A percentile compares a stretch with the other conserved stretches of the same genome.
These are phyloP conservation scores for Stenopsyche tienmushanensis DNA, from an alignment of 1,140 invertebrate genomes.

Conservation along the genomic window DNA sequence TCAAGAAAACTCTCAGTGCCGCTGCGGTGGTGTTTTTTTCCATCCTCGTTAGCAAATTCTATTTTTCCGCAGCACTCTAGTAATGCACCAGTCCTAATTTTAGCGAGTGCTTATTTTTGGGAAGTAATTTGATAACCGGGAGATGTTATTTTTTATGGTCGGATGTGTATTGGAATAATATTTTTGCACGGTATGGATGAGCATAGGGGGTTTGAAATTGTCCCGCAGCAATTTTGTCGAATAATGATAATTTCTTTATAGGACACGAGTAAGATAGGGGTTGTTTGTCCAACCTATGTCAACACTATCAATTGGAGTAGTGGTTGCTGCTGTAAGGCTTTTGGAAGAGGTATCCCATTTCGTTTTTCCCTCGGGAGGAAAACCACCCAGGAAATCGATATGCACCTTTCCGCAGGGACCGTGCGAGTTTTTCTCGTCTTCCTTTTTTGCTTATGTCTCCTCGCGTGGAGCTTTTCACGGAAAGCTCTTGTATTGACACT, in stretches of 20 bases:
- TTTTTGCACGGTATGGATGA: too few relatives aligned
- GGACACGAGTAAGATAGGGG: too few relatives aligned
- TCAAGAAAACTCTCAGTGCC: background rate
- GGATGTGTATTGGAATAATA: too few relatives aligned
- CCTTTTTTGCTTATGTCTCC: background rate
- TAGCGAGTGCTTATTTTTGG: too few relatives aligned
- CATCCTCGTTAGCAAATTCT: too few relatives aligned
- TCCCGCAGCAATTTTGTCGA: too few relatives aligned
- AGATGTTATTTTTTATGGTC: too few relatives aligned
- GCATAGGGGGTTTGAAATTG: too few relatives aligned
- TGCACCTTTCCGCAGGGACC: background rate
- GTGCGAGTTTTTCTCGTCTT: background rate
- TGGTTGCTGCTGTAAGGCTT: background rate
- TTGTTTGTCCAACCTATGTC: background rate
- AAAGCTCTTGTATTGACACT: slow-evolving; percentile 20
- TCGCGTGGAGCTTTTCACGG: background rate
- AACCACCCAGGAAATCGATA: slow-evolving; percentile 21
- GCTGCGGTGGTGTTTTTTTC: background rate
- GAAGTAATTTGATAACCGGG: too few relatives aligned
- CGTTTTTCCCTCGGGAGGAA: slow-evolving; percentile 6
- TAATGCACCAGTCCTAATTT: too few relatives aligned
- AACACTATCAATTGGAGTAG: slow-evolving; percentile 17
- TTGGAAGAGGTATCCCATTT: slow-evolving; percentile 9
- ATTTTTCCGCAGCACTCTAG: too few relatives aligned
- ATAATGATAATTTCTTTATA: too few relatives aligned